A percentile compares a stretch with the other conserved stretches of the same genome.
Conservation (phyloP, 2,797 vertebrate species). For the Peromyscus attwateri region DNA sequence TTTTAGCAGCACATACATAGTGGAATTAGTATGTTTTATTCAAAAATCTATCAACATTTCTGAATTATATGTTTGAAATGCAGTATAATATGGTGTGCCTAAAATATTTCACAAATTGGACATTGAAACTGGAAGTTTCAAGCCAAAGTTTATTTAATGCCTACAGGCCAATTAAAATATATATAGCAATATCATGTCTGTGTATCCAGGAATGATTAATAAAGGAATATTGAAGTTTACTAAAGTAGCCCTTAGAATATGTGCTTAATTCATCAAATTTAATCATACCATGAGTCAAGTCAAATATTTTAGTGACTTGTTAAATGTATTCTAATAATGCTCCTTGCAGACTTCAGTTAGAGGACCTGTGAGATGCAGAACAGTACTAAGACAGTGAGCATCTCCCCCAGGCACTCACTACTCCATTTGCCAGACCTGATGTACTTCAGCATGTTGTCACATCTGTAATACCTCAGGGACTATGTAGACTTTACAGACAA, state of each 20-base stretch:
- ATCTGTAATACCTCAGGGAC: neutral
- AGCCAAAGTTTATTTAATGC: neutral
- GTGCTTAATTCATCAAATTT: conserved; percentile 24
- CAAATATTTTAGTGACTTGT: neutral
- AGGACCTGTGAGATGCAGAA: neutral
- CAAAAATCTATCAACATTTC: neutral
- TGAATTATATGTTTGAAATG: conserved; percentile 43
- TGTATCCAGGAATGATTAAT: neutral
- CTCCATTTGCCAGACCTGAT: neutral
- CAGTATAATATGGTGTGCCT: neutral
- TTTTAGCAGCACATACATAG: conserved; percentile 13
- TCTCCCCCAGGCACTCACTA: neutral
- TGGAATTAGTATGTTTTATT: neutral
- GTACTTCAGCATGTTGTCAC: neutral
- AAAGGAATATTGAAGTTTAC: neutral
- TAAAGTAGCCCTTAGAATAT: conserved; percentile 3
- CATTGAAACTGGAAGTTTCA: neutral
- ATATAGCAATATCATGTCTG: conserved; percentile 16
- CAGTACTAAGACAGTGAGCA: neutral
- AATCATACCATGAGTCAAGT: neutral
- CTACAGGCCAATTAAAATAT: neutral
- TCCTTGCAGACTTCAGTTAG: neutral
- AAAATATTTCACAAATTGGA: neutral
- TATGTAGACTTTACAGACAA: neutral
- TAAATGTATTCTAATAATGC: neutral